phyloP scores from a whole-genome alignment of 1,140 invertebrate genomes.

The Tetraneura akinire region DNA sequence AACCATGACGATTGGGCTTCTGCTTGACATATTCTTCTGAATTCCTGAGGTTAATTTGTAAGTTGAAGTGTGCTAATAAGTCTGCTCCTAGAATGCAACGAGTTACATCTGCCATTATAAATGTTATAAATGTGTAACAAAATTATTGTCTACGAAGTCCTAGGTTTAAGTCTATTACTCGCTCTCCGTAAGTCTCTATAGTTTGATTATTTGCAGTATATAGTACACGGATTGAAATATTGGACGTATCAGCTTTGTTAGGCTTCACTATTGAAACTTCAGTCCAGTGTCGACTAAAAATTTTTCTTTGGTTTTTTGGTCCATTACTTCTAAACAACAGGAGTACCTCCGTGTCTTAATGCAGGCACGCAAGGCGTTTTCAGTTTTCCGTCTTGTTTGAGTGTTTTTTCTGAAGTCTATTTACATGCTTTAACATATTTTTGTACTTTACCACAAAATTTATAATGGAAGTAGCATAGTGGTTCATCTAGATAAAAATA shows the following conservation, averaged over 20 bases:
- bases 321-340: conserved; percentile 18
- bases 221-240: neutral
- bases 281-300: conserved; percentile 17
- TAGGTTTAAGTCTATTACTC: neutral
- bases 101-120: too few species aligned
- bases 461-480: neutral
- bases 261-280: conserved; percentile 24
- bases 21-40: too few species aligned
- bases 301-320: neutral
- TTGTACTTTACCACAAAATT: neutral
- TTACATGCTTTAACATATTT: conserved; percentile 5
- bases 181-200: conserved; percentile 19
- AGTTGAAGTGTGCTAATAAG: conserved; percentile 24
- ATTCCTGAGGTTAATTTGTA: too few species aligned
- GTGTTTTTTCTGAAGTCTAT: neutral
- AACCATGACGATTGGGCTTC: conserved; percentile 60
- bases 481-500: neutral
- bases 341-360: conserved; percentile 6
- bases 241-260: neutral
- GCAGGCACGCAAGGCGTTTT: neutral
- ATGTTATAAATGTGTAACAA: conserved; percentile 12
- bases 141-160: neutral
- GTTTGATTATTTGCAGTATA: conserved; percentile 26
- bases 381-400: neutral
- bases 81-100: conserved; percentile 35